phyloP scores from a whole-genome alignment of 2,113 vertebrate species.

The Phaetusa simplex region DNA sequence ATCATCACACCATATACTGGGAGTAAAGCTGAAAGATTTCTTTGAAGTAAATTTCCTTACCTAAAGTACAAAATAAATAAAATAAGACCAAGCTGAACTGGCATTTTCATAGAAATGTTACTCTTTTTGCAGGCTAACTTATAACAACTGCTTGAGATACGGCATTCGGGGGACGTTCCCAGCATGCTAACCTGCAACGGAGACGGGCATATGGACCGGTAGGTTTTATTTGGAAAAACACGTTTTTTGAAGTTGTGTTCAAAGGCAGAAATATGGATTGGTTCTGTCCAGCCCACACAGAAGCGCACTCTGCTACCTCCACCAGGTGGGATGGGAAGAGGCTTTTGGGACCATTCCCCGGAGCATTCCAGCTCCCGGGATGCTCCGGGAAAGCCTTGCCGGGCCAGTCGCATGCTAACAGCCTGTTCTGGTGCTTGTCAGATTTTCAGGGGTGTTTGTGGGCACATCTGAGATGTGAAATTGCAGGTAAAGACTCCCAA shows the following conservation, averaged over 20 bases:
- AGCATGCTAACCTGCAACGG: not conserved
- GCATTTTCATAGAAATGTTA: not conserved
- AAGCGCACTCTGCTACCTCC: not conserved
- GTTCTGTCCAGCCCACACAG: not conserved
- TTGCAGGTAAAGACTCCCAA: not conserved
- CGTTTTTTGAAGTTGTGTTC: not conserved
- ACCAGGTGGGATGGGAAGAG: not conserved
- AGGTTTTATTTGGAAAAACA: not conserved
- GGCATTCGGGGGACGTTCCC: not conserved
- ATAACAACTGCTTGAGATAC: no score
- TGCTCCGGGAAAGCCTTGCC: not conserved
- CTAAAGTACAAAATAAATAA: not conserved
- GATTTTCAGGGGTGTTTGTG: not conserved
- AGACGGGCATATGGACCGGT: rapidly evolving
- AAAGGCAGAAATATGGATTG: not conserved
- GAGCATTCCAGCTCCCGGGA: not conserved
- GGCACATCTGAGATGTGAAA: not conserved
- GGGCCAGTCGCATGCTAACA: not conserved
- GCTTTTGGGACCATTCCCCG: not conserved
- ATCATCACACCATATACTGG: not conserved
- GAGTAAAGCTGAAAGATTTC: not conserved
- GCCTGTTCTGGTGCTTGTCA: not conserved
- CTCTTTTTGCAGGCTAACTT: not conserved
- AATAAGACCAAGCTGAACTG: not conserved
- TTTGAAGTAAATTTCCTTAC: not conserved